A percentile compares a stretch with the other conserved stretches of the same genome.
Conservation (phyloP, 2,113 vertebrate genomes). For the Bos indicus region DNA sequence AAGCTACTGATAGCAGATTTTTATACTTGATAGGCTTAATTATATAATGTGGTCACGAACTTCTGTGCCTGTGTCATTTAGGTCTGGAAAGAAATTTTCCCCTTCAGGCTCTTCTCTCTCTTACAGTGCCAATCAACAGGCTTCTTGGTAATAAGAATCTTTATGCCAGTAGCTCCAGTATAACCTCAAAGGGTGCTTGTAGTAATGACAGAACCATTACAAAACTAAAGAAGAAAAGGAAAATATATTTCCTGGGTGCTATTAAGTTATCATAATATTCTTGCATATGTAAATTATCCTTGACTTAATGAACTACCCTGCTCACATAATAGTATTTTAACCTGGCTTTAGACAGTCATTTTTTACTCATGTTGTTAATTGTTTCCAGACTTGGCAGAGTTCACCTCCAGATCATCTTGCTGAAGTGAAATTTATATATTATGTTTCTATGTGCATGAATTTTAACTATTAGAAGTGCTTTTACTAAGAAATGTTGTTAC, state of each 20-base stretch:
- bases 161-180: conserved; percentile 12
- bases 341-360: not conserved
- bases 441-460: not conserved
- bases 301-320: conserved; percentile 39
- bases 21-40: conserved; percentile 44
- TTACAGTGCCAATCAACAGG: conserved; percentile 44
- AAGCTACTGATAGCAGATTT: conserved; percentile 38
- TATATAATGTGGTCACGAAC: conserved; percentile 36
- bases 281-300: conserved; percentile 44
- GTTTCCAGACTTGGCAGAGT: not conserved
- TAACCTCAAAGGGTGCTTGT: conserved; percentile 56
- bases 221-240: conserved; percentile 46
- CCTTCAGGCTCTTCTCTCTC: conserved; percentile 57
- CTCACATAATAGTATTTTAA: conserved; percentile 45
- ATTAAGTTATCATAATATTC: conserved; percentile 56
- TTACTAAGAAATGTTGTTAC: not conserved
- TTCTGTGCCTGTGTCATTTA: conserved; percentile 34
- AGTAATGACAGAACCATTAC: conserved; percentile 45
- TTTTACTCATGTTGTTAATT: conserved; percentile 3
- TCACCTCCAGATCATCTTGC: not conserved
- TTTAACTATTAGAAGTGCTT: not conserved
- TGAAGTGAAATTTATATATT: not conserved
- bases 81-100: conserved; percentile 50
- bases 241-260: conserved; percentile 50
- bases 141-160: conserved; percentile 52